Evolutionary conservation across 92 coral and sea anemone genomes (phyloP), one percentile per base, ranked within the genome.

Genomic region (Epizoanthus rinbou): DNA sequence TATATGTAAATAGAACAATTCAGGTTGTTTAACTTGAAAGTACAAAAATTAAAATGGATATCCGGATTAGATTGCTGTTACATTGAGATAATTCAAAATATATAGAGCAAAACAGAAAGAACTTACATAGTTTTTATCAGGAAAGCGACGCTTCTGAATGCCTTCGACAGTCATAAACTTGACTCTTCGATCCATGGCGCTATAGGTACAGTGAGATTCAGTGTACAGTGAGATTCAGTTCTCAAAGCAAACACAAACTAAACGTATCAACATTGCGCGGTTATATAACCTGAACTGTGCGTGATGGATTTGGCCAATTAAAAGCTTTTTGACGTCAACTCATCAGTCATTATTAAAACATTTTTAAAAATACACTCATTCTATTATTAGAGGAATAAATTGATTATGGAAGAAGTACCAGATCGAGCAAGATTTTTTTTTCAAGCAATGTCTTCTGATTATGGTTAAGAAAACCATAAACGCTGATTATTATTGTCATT

Each of bases 51-150:
- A 39, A 15, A 10, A 17, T 64, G 31, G 14, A 31, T 33, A 17
- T 6, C 3, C 14, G 28, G 5, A 22, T 6, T 3, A 3, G n/a
- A 31, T 17, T 43, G 6, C 3, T 25, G 5, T 73, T 73, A 25
- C n/a, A 15, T 47, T 19, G 60, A 50, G 19, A 23, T 50, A 18
- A 11, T 16, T 8, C 25, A 56, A 9, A 21, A 21, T 56, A n/a
- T 56, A 16, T 47, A 11, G 63, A 10, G 3, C 19, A 14, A 64
- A 25, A 83, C 28, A 16, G n/a, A 70, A 41, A 19, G 13, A 63
- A 80, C 92, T 89, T 69, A 89, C 92, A 41, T 89, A 89, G 59
- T 76, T 86, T 59, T 86, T 89, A 68, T 86, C 89, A 8, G 92
- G 92, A 54, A 58, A 68, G 19, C 87, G 87, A 21, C 92, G 82